Conservation (phyloP, 2,797 vertebrate species). For the Smutsia gigantea region DNA sequence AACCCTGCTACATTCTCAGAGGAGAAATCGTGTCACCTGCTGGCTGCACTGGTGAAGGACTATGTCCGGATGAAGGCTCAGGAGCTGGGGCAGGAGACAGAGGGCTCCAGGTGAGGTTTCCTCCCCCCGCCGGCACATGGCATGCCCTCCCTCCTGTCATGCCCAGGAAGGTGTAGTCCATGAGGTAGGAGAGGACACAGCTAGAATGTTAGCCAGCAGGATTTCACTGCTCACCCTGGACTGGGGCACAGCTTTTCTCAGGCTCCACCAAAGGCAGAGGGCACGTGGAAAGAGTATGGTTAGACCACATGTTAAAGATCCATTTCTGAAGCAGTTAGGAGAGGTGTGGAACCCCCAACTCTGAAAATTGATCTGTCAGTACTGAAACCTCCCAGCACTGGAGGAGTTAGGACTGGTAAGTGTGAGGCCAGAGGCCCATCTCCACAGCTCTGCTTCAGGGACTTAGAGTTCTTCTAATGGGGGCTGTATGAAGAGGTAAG, state of each 20-base stretch:
- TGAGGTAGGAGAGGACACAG: too few relatives aligned
- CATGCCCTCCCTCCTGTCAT: not conserved
- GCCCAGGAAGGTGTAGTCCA: too few relatives aligned
- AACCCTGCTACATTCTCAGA: constrained; percentile 90
- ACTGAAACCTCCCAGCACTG: not conserved
- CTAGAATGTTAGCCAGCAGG: too few relatives aligned
- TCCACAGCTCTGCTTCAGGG: too few relatives aligned
- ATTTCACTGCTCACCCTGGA: too few relatives aligned
- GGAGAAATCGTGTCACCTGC: constrained; percentile 91
- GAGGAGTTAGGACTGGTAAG: not conserved
- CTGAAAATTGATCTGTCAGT: not conserved
- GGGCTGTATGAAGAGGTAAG: too few relatives aligned
- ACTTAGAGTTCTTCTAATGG: too few relatives aligned
- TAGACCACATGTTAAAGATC: not conserved
- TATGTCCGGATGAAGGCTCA: constrained; percentile 93
- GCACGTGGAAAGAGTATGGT: not conserved
- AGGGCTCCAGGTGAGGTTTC: constrained; percentile 90
- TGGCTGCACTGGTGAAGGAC: constrained; percentile 93
- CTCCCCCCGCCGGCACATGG: not conserved
- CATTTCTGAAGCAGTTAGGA: not conserved
- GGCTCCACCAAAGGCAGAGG: not conserved
- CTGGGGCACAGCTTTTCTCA: too few relatives aligned
- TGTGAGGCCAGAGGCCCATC: not conserved
- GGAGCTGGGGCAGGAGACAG: constrained; percentile 89
- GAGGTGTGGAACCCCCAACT: not conserved